Base-by-base conservation (phyloP, 1,140 invertebrate species). In the Euura saliciscinereae region DNA sequence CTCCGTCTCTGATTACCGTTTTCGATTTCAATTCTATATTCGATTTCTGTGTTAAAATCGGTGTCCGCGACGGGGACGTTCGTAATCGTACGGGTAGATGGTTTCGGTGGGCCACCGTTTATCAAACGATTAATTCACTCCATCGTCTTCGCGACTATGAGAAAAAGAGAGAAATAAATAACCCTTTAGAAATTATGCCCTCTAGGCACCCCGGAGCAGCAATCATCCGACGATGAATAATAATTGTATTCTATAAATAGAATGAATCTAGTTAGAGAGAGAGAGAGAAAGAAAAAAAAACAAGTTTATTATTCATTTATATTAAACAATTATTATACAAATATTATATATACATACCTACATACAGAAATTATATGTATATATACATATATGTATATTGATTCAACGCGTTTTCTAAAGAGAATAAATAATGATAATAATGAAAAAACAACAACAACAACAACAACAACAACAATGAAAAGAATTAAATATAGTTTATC, bases 361-460 rank as follows among this genome's bases (percentile, higher is more conserved):
- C 6, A 6, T 78, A 78, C 73, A 76, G 72, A 75, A 75, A 75
- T 75, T 77, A 73, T 75, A 75, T 77, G 75, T 74, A 75, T 79
- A 28, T 28, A 28, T 28, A 1, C 1, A 28, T 28, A 28, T 28
- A 28, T 28, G 1, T 28, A 28, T 28, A 28, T 28, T 28, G 28
- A 28, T 28, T 28, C 28, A 28, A 28, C 28, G 28, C 28, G 28
- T 28, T 28, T 28, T 28, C n/a, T 28, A 28, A 28, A 28, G 28
- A 28, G 28, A 28, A 28, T 28, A 28, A 28, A 28, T 28, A 28
- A 28, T 28, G 28, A 28, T 28, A 28, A 28, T 28, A 28, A 28
- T 28, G 28, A 28, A 28, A 28, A 28, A n/a, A n/a, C n/a, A n/a
- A 28, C 28, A 28, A 28, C 28, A 28, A 28, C 28, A 28, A 28